These are phyloP conservation scores for Mylabris sibirica DNA, from an alignment of 2,888 invertebrate genomes.

Conservation along the genomic window DNA sequence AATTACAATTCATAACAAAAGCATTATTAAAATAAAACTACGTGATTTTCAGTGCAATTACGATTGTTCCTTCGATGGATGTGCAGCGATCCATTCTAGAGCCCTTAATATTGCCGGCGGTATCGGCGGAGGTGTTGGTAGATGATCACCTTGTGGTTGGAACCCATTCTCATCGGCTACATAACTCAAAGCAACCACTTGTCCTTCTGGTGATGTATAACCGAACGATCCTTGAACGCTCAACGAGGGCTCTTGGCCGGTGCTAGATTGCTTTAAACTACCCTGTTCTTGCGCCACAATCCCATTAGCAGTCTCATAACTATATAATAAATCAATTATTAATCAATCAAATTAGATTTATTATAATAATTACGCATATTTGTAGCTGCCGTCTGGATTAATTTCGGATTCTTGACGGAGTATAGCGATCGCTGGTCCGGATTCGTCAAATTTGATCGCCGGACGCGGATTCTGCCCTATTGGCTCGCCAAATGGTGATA, in stretches of 20 bases:
- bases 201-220: constrained; percentile 68
- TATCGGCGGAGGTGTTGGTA: constrained; percentile 58
- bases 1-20: too few relatives aligned
- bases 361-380: constrained; percentile 59
- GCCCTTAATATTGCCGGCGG: constrained; percentile 67
- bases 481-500: constrained; percentile 24
- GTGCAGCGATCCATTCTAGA: constrained; percentile 64
- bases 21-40: neutral
- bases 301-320: constrained; percentile 70
- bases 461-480: constrained; percentile 21
- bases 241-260: constrained; percentile 58
- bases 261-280: constrained; percentile 55
- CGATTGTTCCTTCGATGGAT: constrained; percentile 48
- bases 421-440: constrained; percentile 53
- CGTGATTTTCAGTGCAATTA: neutral
- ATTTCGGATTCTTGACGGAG: constrained; percentile 59
- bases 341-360: neutral
- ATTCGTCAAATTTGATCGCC: constrained; percentile 22
- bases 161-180: constrained; percentile 67
- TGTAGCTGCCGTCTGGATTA: constrained; percentile 62
- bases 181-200: constrained; percentile 63
- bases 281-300: constrained; percentile 69
- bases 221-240: constrained; percentile 64
- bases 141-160: constrained; percentile 62
- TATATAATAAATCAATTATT: constrained; percentile 53